These are phyloP conservation scores for Atractosteus spatula DNA, from an alignment of 2,113 vertebrate species.

Conservation along the genomic window DNA sequence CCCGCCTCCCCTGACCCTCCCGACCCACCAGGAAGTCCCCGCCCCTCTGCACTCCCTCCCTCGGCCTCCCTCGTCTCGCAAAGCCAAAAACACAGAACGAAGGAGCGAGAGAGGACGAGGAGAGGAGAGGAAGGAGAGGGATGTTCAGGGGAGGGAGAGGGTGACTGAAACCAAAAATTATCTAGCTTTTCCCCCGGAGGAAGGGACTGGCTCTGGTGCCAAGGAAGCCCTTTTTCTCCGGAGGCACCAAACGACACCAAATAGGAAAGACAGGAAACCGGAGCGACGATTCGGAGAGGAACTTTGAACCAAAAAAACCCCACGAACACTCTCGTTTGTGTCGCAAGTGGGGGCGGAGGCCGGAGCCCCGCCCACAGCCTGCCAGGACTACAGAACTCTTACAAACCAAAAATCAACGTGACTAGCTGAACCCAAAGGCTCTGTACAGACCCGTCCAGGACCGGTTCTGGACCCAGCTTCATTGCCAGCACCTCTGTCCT, in stretches of 20 bases:
- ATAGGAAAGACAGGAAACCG: slow-evolving; percentile 38
- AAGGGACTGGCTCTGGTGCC: slow-evolving; percentile 22
- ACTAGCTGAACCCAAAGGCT: slow-evolving; percentile 81
- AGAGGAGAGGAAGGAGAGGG: slow-evolving; percentile 46
- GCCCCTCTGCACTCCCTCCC: slow-evolving; percentile 47
- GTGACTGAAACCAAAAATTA: slow-evolving; percentile 70
- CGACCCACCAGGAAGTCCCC: slow-evolving; percentile 30
- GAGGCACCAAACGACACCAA: slow-evolving; percentile 34
- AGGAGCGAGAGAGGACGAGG: slow-evolving; percentile 60
- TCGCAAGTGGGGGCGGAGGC: slow-evolving; percentile 22
- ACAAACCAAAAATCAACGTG: slow-evolving; percentile 76
- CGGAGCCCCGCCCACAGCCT: slow-evolving; percentile 73
- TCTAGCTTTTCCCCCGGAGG: slow-evolving; percentile 55
- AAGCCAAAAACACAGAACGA: slow-evolving; percentile 75
- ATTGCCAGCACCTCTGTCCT: no score
- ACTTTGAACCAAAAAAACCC: slow-evolving; percentile 63
- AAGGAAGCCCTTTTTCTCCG: no score
- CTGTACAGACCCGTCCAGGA: slow-evolving; percentile 73
- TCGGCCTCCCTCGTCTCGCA: slow-evolving; percentile 61
- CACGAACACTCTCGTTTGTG: slow-evolving; percentile 41
- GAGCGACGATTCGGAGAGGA: slow-evolving; percentile 46
- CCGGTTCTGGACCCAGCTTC: slow-evolving; percentile 40
- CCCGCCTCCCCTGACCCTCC: slow-evolving; percentile 69
- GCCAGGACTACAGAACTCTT: slow-evolving; percentile 69
- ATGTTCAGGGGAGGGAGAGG: slow-evolving; percentile 46